Evolutionary conservation across 2,797 vertebrate genomes (phyloP).

Genomic region (Xiphophorus birchmanni): DNA sequence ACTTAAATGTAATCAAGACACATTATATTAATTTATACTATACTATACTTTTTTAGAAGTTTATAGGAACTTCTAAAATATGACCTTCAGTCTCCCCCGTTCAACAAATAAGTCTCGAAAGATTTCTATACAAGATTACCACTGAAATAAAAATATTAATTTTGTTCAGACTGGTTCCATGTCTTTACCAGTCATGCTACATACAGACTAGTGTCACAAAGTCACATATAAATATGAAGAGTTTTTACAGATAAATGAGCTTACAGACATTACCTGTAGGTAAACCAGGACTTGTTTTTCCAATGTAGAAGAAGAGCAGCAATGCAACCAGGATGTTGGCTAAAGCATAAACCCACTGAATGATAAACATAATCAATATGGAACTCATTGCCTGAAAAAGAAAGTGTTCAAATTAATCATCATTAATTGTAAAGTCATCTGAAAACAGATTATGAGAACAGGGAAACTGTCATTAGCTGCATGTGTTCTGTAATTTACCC

Average conservation of each 20-base stretch:
- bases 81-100: not conserved
- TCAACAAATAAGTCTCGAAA: too few species aligned
- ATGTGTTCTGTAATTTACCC: slow-evolving; percentile 80
- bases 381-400: slow-evolving; percentile 85
- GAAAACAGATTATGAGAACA: not conserved
- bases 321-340: slow-evolving; percentile 86
- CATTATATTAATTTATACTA: not conserved
- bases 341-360: slow-evolving; percentile 94
- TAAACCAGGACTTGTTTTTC: slow-evolving; percentile 91
- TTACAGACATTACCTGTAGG: slow-evolving; percentile 83
- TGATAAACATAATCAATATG: slow-evolving; percentile 92
- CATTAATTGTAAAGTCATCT: not conserved
- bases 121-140: not conserved
- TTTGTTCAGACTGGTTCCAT: not conserved
- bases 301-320: slow-evolving; percentile 93
- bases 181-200: not conserved
- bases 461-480: not conserved
- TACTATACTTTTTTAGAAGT: not conserved
- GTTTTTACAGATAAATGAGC: slow-evolving; percentile 7
- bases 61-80: not conserved
- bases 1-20: not conserved
- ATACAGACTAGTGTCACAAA: not conserved
- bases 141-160: not conserved
- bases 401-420: not conserved
- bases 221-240: not conserved